phyloP scores from a whole-genome alignment of 2,113 vertebrate species.

The Hypanus sabinus region DNA sequence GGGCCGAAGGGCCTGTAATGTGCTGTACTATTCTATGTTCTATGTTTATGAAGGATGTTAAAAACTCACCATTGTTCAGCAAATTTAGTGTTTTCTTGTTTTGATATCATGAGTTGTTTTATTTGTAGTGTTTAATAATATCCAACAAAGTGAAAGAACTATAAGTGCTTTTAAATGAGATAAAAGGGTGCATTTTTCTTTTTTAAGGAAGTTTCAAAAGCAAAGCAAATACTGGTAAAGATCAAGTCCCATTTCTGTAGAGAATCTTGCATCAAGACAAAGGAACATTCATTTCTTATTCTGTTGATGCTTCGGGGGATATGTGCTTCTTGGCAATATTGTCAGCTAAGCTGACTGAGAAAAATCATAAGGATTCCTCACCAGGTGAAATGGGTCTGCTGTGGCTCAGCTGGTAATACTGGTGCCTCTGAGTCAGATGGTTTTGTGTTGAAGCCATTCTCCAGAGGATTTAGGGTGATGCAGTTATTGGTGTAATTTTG shows the following conservation, averaged over 20 bases:
- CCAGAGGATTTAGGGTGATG: neutral
- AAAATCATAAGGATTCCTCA: neutral
- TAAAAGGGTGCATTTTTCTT: neutral
- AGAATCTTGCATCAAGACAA: neutral
- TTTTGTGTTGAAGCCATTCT: too few relatives aligned
- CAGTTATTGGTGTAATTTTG: neutral
- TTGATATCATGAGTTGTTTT: neutral
- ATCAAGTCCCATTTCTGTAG: neutral
- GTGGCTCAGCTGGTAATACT: neutral
- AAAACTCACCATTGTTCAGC: neutral
- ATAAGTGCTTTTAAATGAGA: neutral
- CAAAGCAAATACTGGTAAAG: neutral
- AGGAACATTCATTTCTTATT: neutral
- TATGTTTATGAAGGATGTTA: neutral
- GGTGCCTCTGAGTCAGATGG: too few relatives aligned
- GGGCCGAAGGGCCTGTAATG: too few relatives aligned
- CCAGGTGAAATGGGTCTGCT: neutral
- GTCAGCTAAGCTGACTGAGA: neutral
- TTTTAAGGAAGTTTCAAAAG: neutral
- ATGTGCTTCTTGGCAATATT: neutral
- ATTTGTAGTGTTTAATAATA: neutral
- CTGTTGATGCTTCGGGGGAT: neutral
- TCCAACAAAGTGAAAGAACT: neutral
- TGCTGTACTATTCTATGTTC: too few relatives aligned
- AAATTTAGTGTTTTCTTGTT: too few relatives aligned